Percentiles rank a stretch among this genome's conserved stretches.
phyloP scores from a whole-genome alignment of 2,113 vertebrate species.

The Pluvianellus socialis region DNA sequence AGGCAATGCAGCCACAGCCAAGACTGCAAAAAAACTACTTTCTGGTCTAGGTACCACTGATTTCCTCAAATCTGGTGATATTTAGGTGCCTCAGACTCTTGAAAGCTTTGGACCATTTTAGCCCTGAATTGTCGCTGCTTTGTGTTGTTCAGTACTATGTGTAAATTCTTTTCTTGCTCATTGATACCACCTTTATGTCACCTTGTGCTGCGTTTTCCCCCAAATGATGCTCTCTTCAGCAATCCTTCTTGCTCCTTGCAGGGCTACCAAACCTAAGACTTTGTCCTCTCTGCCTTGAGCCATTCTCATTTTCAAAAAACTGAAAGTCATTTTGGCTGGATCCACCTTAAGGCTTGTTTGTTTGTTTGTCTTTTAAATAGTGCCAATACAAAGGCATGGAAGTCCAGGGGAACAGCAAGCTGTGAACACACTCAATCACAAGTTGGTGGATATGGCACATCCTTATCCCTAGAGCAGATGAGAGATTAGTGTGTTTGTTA shows the following conservation, averaged over 20 bases:
- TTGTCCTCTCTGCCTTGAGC: neutral
- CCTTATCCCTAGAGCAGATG: conserved; percentile 26
- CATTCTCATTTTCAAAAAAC: neutral
- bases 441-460: neutral
- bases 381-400: neutral
- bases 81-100: neutral
- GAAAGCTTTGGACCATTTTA: neutral
- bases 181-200: neutral
- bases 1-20: neutral
- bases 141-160: neutral
- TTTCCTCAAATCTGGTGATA: neutral
- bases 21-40: neutral
- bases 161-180: neutral
- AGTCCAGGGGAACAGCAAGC: neutral
- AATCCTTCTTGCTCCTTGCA: neutral
- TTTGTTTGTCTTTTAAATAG: neutral
- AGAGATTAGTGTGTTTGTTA: conserved; percentile 20
- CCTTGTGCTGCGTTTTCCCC: neutral
- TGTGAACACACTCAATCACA: neutral
- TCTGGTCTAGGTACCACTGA: neutral
- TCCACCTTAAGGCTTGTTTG: neutral
- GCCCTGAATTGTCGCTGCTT: neutral
- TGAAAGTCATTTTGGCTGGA: neutral
- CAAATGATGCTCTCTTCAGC: neutral
- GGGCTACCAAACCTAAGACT: neutral